Evolutionary conservation across 2,888 invertebrate species (phyloP).

Genomic region (Ischnus inquisitorius): DNA sequence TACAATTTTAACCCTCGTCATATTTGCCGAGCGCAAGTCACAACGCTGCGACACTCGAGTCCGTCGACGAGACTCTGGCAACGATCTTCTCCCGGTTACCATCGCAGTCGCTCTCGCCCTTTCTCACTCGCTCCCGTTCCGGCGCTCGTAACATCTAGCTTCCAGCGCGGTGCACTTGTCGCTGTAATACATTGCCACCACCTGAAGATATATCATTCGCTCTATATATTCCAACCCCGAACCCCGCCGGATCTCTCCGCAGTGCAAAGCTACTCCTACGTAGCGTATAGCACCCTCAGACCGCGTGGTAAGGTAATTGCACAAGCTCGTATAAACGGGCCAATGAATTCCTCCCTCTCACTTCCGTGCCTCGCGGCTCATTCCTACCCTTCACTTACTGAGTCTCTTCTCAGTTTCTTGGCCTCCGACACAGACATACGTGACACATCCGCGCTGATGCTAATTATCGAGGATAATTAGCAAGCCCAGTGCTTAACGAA

Average conservation of each 20-base stretch:
- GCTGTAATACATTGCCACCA: constrained; percentile 39
- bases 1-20: constrained; percentile 16
- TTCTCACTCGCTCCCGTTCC: constrained; percentile 1
- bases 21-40: not conserved
- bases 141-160: constrained; percentile 4
- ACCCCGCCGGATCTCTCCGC: constrained; percentile 21
- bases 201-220: constrained; percentile 25
- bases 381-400: constrained; percentile 41
- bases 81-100: not conserved
- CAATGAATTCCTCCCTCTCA: constrained; percentile 47
- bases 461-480: constrained; percentile 48
- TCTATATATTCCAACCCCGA: not conserved
- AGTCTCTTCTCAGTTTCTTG: constrained; percentile 49
- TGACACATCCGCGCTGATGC: constrained; percentile 30
- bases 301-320: constrained; percentile 61
- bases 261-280: constrained; percentile 9
- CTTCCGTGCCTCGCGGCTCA: constrained; percentile 35
- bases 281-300: constrained; percentile 46
- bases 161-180: constrained; percentile 38
- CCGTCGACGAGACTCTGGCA: constrained; percentile 11
- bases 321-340: constrained; percentile 57
- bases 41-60: constrained; percentile 13
- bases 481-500: constrained; percentile 17
- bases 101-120: not conserved
- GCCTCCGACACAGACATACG: constrained; percentile 16